These are phyloP conservation scores for Zapornia atra DNA, from an alignment of 2,113 vertebrate species.

Conservation along the genomic window DNA sequence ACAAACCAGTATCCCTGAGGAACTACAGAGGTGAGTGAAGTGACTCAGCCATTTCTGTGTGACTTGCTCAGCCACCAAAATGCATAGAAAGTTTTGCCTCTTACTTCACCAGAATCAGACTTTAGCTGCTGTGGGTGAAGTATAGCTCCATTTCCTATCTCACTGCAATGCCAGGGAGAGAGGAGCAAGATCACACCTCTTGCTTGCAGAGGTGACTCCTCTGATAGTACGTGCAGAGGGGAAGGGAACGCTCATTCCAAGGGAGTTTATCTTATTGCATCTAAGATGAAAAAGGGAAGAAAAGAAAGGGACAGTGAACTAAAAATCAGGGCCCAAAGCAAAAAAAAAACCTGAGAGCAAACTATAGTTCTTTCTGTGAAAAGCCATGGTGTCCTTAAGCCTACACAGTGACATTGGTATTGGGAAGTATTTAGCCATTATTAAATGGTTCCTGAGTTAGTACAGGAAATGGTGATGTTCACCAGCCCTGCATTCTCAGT, in stretches of 20 bases:
- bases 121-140: neutral
- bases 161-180: neutral
- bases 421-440: neutral
- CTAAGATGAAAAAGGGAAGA: neutral
- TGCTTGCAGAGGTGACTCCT: neutral
- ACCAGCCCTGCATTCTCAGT: neutral
- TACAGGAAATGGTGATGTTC: neutral
- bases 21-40: neutral
- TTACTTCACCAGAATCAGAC: neutral
- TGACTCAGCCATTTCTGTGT: neutral
- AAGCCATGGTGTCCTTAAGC: neutral
- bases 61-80: slow-evolving; percentile 2
- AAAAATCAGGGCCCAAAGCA: neutral
- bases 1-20: neutral
- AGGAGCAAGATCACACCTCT: neutral
- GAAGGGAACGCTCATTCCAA: neutral
- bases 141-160: neutral
- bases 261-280: neutral
- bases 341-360: neutral
- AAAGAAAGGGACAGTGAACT: neutral
- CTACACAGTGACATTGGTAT: neutral
- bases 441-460: neutral
- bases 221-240: neutral
- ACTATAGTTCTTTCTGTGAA: neutral
- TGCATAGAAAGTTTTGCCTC: neutral